A percentile compares a stretch with the other conserved stretches of the same genome.
Conservation (phyloP, 1,140 invertebrate genomes). For the Pseudomyrmex pallidus region DNA sequence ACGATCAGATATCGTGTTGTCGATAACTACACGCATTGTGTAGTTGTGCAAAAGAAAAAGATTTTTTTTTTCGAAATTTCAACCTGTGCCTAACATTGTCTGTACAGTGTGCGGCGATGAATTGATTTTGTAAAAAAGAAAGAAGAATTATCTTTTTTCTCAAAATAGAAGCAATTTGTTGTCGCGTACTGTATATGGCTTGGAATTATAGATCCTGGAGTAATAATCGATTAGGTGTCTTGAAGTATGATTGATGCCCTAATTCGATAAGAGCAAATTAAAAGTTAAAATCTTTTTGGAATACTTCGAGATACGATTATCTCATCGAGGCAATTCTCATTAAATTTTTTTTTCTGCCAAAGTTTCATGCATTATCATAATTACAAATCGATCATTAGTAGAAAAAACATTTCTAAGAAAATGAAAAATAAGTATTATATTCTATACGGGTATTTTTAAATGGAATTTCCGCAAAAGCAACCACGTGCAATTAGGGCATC, state of each 20-base stretch:
- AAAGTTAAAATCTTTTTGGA: neutral
- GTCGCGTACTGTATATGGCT: neutral
- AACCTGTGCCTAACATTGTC: slow-evolving; percentile 49
- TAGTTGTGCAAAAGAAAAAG: slow-evolving; percentile 10
- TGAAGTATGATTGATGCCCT: slow-evolving; percentile 1
- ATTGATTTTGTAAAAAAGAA: no score
- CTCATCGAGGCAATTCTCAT: neutral
- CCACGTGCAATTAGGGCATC: neutral
- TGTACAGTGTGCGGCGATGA: neutral
- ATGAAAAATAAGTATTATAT: slow-evolving; percentile 22
- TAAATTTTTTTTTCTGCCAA: slow-evolving; percentile 11
- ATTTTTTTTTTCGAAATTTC: slow-evolving; percentile 52
- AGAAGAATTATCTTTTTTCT: no score
- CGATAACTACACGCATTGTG: neutral
- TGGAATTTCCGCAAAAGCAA: slow-evolving; percentile 5
- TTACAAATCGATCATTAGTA: neutral
- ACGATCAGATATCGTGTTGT: neutral
- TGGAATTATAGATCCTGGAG: neutral
- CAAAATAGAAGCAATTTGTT: no score
- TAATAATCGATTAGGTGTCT: slow-evolving; percentile 2
- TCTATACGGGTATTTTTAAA: slow-evolving; percentile 30
- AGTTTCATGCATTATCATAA: slow-evolving; percentile 29
- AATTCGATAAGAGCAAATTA: neutral
- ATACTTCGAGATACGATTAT: neutral
- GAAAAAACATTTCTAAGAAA: neutral